Percentiles rank a stretch among this genome's conserved stretches.
Conservation (phyloP, 2,888 invertebrate genomes). For the Leptarthrus brevirostris region DNA sequence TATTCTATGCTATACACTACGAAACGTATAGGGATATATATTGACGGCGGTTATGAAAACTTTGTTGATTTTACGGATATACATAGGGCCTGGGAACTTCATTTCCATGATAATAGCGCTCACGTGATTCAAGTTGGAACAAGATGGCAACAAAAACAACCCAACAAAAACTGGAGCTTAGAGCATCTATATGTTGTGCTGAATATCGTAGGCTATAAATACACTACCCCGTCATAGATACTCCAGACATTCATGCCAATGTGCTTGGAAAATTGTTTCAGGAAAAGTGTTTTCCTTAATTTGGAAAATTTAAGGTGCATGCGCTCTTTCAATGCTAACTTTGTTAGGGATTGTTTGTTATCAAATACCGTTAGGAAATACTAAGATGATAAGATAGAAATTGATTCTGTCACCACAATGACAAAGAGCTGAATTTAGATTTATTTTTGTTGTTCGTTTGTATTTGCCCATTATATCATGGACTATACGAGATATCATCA, state of each 20-base stretch:
- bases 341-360: conserved; percentile 32
- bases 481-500: no score
- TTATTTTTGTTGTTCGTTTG: no score
- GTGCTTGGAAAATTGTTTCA: conserved; percentile 8
- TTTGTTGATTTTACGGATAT: no score
- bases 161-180: not conserved
- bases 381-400: not conserved
- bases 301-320: not conserved
- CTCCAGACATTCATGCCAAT: not conserved
- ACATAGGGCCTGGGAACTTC: conserved; percentile 15
- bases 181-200: not conserved
- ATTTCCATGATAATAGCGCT: conserved; percentile 30
- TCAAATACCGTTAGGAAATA: conserved; percentile 13
- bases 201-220: not conserved
- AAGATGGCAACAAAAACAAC: not conserved
- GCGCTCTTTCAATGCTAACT: conserved; percentile 6
- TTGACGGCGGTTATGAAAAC: not conserved
- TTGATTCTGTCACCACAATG: no score
- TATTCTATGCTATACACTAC: no score
- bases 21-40: not conserved
- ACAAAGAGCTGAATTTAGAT: no score
- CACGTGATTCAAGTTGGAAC: conserved; percentile 24
- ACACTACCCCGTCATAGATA: no score
- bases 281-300: conserved; percentile 12
- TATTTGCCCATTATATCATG: no score